Evolutionary conservation across 2,888 invertebrate species (phyloP), one percentile per base, ranked within the genome.

Genomic region (Pristionchus japonicus): DNA sequence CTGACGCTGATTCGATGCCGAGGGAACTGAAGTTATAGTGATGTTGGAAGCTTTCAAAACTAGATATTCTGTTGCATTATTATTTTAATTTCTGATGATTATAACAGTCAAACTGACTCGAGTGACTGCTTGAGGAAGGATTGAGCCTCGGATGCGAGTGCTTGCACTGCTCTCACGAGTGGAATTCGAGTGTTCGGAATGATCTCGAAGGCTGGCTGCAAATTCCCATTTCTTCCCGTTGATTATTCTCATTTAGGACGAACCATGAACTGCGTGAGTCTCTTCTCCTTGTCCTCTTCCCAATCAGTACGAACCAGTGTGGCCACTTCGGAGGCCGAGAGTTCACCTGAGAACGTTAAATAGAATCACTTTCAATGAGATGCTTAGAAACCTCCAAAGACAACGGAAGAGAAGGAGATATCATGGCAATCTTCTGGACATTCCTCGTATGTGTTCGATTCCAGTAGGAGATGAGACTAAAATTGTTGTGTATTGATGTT

Each of bases 281-380:
- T 82, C 86, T 92, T 92, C 88, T 93, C 93, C 83, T 93, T 93
- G 20, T 91, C 91, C 57, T 93, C 93, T 80, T 93, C 93, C 92
- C 93, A 93, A 84, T 93, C 93, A 52, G 91, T 91, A 23, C 92
- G 92, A 3, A 93, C 89, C 47, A 91, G 89, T n/a, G 91, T 89
- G 20, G 91, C 89, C 43, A 93, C 91, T 83, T 93, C 92, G 3
- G 91, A 89, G 4, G 89, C 83, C 1, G 85, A 85, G n/a, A 85
- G 31, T 23, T 85, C 85, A 9, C 85, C 77, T 77, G 70, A 70
- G 31, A 31, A 13, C 17, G 20, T 64, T 31, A 31, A 15, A 40
- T 40, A 31, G n/a, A 37, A 77, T 34, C 52, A 34, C 27, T 77
- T 52, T 9, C 9, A 47, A 17, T 40, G 23, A 3, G 23, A 92